Evolutionary conservation across 1,140 invertebrate species (phyloP), one percentile per base, ranked within the genome.

Genomic region (Hyphantria cunea): DNA sequence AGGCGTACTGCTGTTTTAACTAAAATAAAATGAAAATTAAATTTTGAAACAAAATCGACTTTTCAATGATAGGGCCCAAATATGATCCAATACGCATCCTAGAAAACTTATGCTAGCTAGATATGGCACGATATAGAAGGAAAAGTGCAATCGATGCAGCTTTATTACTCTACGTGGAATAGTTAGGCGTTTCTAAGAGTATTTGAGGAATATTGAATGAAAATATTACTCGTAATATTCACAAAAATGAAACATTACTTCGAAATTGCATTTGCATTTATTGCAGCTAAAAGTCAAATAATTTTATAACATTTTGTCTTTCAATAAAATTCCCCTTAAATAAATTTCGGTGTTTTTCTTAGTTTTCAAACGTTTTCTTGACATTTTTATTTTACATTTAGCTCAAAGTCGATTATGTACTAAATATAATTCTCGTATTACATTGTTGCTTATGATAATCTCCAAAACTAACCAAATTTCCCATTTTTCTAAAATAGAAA

Each of bases 161-260:
- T 70, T 74, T 76, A 66, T 67, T 70, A 66, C 64, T 66, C 63
- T 65, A 66, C 59, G 44, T 68, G 64, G 66, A 72, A 69, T 70
- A 52, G 48, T 66, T 70, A 71, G 59, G 51, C 72, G 68, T 74
- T 66, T 70, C 64, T 74, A 66, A 67, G 49, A 63, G 60, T 66
- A 69, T 74, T 66, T 66, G 70, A 71, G 61, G 55, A 76, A 76
- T 75, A 67, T 78, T 69, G 69, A 66, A 70, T 64, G 51, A 62
- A 68, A 74, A 74, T 77, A 70, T 64, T 66, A 45, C 61, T 64
- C 50, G 51, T 63, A 66, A 68, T 64, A 67, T 64, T 67, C 54
- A 47, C 54, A 63, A 66, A 47, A 39, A 61, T 62, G 58, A 54
- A 56, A 52, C 47, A 64, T 33, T 62, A 64, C 42, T 31, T 12